phyloP scores from a whole-genome alignment of 1,140 invertebrate genomes.

The Drosophila sucinea region DNA sequence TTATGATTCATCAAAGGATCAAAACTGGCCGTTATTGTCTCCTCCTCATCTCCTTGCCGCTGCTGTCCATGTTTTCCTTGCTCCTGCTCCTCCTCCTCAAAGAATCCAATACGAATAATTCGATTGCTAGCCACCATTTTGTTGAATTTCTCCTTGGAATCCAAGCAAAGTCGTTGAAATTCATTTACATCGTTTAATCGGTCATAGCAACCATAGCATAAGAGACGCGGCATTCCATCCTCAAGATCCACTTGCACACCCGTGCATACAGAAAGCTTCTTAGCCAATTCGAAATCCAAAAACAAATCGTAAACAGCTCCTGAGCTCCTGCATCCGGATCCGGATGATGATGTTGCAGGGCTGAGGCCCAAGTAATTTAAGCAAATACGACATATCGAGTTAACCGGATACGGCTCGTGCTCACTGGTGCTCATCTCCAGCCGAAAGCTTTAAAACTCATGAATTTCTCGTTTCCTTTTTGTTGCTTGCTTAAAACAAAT shows the following conservation, averaged over 20 bases:
- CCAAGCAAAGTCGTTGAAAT: slow-evolving; percentile 58
- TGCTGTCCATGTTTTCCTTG: slow-evolving; percentile 38
- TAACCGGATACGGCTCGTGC: slow-evolving; percentile 25
- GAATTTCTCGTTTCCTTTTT: background rate
- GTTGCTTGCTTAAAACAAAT: slow-evolving; percentile 9
- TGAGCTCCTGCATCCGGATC: background rate
- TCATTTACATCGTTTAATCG: slow-evolving; percentile 65
- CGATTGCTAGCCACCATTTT: slow-evolving; percentile 55
- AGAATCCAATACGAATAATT: slow-evolving; percentile 18
- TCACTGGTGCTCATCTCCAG: slow-evolving; percentile 28
- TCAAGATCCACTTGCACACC: slow-evolving; percentile 51
- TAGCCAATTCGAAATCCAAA: slow-evolving; percentile 55
- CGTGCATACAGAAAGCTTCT: slow-evolving; percentile 59
- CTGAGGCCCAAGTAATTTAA: slow-evolving; percentile 48
- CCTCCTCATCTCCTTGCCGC: slow-evolving; percentile 20
- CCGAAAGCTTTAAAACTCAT: slow-evolving; percentile 24
- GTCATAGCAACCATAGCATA: slow-evolving; percentile 56
- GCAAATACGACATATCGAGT: slow-evolving; percentile 72
- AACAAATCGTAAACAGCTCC: slow-evolving; percentile 57
- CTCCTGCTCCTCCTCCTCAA: slow-evolving; percentile 40
- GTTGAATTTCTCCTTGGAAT: slow-evolving; percentile 55
- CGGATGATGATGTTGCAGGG: background rate
- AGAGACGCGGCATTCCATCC: slow-evolving; percentile 64
- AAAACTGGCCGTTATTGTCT: slow-evolving; percentile 54
- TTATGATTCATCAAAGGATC: slow-evolving; percentile 71